phyloP scores from a whole-genome alignment of 2,797 vertebrate species.

The Gymnoscopelus microlampas region DNA sequence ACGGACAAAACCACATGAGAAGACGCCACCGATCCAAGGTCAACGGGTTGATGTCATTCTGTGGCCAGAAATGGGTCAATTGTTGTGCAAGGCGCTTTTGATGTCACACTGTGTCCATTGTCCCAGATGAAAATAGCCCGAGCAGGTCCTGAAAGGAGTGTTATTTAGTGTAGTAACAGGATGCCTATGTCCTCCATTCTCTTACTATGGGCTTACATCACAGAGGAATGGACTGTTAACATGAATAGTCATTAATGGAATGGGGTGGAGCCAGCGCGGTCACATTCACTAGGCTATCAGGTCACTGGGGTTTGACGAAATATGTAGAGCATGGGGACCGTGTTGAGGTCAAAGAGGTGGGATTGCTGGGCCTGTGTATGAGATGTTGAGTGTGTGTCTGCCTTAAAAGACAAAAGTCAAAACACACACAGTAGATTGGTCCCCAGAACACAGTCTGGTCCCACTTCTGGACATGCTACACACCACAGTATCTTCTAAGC shows the following conservation, averaged over 20 bases:
- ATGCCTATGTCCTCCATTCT: constrained; percentile 36
- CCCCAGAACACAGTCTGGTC: too few relatives aligned
- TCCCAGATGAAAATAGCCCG: constrained; percentile 26
- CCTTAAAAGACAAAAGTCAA: too few relatives aligned
- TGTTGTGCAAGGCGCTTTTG: constrained; percentile 18
- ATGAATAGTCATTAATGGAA: constrained; percentile 40
- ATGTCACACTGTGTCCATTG: not conserved
- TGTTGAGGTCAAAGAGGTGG: not conserved
- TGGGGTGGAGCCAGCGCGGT: constrained; percentile 37
- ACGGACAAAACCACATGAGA: constrained; percentile 41
- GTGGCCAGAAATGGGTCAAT: constrained; percentile 44
- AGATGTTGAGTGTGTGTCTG: too few relatives aligned
- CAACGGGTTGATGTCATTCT: constrained; percentile 22
- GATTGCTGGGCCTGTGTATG: not conserved
- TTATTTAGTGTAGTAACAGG: constrained; percentile 18
- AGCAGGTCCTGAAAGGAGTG: not conserved
- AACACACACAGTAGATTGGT: too few relatives aligned
- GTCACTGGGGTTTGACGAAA: constrained; percentile 57
- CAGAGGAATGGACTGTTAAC: constrained; percentile 31
- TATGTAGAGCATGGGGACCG: constrained; percentile 50
- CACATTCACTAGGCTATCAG: constrained; percentile 49
- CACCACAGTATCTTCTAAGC: not conserved
- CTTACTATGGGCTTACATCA: constrained; percentile 16
- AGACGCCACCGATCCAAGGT: constrained; percentile 35
- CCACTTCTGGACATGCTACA: too few relatives aligned